Evolutionary conservation across 2,113 vertebrate species (phyloP).

Genomic region (Scophthalmus maximus): DNA sequence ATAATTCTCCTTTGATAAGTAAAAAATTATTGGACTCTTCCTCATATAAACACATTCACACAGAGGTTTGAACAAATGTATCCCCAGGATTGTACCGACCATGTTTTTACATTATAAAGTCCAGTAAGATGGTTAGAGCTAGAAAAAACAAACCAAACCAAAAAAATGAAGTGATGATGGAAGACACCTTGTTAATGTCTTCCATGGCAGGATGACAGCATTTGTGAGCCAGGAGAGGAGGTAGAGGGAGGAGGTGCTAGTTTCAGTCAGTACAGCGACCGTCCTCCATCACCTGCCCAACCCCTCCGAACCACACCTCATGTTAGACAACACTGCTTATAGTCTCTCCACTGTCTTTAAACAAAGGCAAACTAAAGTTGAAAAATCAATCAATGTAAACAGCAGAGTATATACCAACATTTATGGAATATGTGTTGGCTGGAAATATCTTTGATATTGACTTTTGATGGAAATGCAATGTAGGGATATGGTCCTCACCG

Average conservation of each 20-base stretch:
- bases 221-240: slow-evolving; percentile 67
- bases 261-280: slow-evolving; percentile 57
- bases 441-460: not conserved
- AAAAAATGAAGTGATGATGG: too few species aligned
- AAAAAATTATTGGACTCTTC: too few species aligned
- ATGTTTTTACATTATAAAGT: not conserved
- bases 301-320: slow-evolving; percentile 61
- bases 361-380: not conserved
- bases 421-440: not conserved
- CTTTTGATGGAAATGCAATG: not conserved
- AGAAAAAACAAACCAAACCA: too few species aligned
- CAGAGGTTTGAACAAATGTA: not conserved
- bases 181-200: slow-evolving; percentile 1
- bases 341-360: not conserved
- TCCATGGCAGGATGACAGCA: not conserved
- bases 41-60: slow-evolving; percentile 5
- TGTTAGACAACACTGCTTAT: not conserved
- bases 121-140: not conserved
- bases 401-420: not conserved
- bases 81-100: not conserved
- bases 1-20: not conserved
- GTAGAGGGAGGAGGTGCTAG: slow-evolving; percentile 66
- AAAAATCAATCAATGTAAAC: not conserved
- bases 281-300: slow-evolving; percentile 58
- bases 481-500: too few species aligned